Base-by-base conservation (phyloP, 1,140 invertebrate genomes). In the Papilio polytes region DNA sequence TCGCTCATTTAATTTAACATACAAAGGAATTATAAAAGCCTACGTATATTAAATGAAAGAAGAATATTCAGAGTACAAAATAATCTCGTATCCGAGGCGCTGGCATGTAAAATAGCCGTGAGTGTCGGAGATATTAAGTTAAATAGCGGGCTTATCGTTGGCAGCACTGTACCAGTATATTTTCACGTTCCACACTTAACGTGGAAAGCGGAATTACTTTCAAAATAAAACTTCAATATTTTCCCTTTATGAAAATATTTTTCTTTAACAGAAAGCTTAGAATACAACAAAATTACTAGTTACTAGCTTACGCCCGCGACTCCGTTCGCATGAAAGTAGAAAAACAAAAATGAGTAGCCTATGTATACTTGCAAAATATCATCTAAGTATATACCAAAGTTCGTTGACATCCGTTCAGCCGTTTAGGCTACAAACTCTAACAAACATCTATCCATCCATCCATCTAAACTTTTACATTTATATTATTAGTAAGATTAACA, bases 181-280 rank as follows among this genome's bases (percentile, higher is more conserved):
- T 63, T 63, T 70, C 63, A 70, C 63, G 63, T 70, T 70, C 63
- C 26, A 26, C 26, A 70, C 63, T 70, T 70, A 70, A 70, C 63
- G 26, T 31, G 12, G 8, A 31, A 70, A 31, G 63, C 26, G 63
- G 12, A 70, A 70, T 70, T 7, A 70, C 63, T 70, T 70, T 36
- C 13, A 70, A 70, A 31, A 70, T 70, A 70, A 56, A 13, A 70
- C 26, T 70, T 70, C 22, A 36, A 70, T 31, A 70, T 70, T 70
- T 70, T 70, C 20, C 48, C 15, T 51, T 51, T 51, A 51, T 51
- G 15, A 56, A 9, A 56, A 56, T 20, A 2, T 8, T 53, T 18
- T 56, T 9, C 18, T 20, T 56, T 48, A 48, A 48, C 46, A 48
- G 7, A 8, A 41, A 41, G 36, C 36, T 41, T 41, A 41, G 36